Conservation (phyloP, 2,888 invertebrate species). For the Lapara coniferarum region DNA sequence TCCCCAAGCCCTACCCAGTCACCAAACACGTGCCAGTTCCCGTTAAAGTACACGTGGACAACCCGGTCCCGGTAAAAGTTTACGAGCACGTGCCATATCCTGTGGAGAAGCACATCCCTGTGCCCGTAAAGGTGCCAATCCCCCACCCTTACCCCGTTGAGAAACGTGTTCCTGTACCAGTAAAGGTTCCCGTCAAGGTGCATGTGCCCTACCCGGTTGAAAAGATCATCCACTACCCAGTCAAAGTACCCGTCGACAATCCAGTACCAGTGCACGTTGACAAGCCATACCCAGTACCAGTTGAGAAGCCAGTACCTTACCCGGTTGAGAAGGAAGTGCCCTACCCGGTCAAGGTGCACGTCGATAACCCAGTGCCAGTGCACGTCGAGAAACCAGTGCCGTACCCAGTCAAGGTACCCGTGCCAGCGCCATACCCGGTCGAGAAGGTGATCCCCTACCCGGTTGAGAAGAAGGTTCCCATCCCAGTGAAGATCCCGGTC, state of each 20-base stretch:
- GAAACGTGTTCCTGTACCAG: conserved; percentile 86
- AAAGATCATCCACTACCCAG: conserved; percentile 88
- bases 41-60: conserved; percentile 86
- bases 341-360: conserved; percentile 87
- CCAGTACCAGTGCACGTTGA: conserved; percentile 88
- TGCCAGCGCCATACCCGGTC: conserved; percentile 88
- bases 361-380: conserved; percentile 88
- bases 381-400: conserved; percentile 92
- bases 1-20: conserved; percentile 87
- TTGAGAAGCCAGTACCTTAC: conserved; percentile 88
- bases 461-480: conserved; percentile 86
- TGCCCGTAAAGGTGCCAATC: conserved; percentile 88
- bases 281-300: conserved; percentile 89
- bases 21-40: conserved; percentile 86
- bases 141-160: conserved; percentile 90
- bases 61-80: conserved; percentile 86
- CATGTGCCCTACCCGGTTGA: conserved; percentile 90
- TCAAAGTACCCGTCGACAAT: conserved; percentile 87
- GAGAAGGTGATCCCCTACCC: conserved; percentile 86
- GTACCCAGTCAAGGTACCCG: conserved; percentile 88
- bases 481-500: conserved; percentile 86
- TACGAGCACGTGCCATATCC: conserved; percentile 87
- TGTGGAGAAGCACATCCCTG: conserved; percentile 87
- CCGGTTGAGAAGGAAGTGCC: conserved; percentile 89
- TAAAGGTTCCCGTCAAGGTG: conserved; percentile 88